Conservation (phyloP, 1,140 invertebrate species). For the Drosophila quadrilineata region DNA sequence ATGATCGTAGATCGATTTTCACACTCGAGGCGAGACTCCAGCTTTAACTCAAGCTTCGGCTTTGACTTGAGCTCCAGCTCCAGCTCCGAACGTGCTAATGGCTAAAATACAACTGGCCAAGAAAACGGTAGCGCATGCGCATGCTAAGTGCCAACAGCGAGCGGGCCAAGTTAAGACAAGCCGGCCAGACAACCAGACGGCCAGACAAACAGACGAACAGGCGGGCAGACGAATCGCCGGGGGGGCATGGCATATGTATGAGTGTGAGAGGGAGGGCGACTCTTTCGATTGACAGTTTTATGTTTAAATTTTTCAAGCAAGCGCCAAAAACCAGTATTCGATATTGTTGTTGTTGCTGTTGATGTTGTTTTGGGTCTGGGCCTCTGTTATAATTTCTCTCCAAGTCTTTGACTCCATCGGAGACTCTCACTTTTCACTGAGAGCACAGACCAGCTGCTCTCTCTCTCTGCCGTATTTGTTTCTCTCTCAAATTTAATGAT, state of each 20-base stretch:
- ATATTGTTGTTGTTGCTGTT: background rate
- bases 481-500: constrained; percentile 21
- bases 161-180: constrained; percentile 5
- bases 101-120: constrained; percentile 79
- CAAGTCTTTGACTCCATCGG: constrained; percentile 25
- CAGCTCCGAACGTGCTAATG: constrained; percentile 79
- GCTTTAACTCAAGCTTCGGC: too few relatives aligned
- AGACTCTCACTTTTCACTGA: constrained; percentile 66
- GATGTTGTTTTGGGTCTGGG: constrained; percentile 23
- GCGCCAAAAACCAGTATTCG: constrained; percentile 38
- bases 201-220: constrained; percentile 10
- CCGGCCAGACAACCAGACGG: constrained; percentile 10
- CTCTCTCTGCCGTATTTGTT: background rate
- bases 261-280: background rate
- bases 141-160: constrained; percentile 52
- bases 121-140: constrained; percentile 74
- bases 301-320: constrained; percentile 7
- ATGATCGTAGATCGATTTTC: constrained; percentile 12
- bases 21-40: constrained; percentile 53
- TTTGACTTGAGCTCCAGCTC: constrained; percentile 24
- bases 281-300: constrained; percentile 38
- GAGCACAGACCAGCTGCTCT: too few relatives aligned
- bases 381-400: constrained; percentile 70
- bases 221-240: constrained; percentile 7
- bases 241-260: too few relatives aligned